phyloP scores from a whole-genome alignment of 2,888 invertebrate genomes.

The Strigamia maritima region DNA sequence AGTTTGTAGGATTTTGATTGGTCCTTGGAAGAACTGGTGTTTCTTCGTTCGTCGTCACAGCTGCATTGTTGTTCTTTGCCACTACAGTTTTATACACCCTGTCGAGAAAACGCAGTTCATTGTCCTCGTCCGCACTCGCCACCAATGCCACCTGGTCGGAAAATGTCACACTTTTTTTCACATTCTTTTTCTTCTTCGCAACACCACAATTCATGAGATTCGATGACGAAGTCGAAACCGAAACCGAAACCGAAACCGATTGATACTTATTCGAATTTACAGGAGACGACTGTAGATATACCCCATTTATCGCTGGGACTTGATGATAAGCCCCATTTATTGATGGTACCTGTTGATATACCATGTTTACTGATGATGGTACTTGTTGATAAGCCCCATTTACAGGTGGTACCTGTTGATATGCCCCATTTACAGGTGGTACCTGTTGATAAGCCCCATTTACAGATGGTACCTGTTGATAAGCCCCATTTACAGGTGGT shows the following conservation, averaged over 20 bases:
- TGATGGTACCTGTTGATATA: not conserved
- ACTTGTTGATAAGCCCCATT: not conserved
- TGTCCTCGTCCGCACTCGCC: conserved; percentile 87
- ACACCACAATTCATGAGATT: not conserved
- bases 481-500: not conserved
- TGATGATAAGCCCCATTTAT: not conserved
- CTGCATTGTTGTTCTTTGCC: conserved; percentile 41
- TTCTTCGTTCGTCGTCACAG: not conserved
- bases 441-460: not conserved
- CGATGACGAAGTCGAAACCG: too few species aligned
- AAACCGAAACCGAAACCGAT: too few species aligned
- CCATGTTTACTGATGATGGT: not conserved
- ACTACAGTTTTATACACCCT: conserved; percentile 68
- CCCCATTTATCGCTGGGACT: not conserved
- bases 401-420: not conserved
- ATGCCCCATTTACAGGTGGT: not conserved
- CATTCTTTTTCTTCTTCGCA: conserved; percentile 49
- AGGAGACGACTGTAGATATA: not conserved
- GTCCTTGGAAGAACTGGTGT: conserved; percentile 58
- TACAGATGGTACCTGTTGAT: not conserved
- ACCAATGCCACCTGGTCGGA: conserved; percentile 91
- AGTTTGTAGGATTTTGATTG: conserved; percentile 54
- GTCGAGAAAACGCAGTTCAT: conserved; percentile 81
- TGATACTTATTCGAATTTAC: not conserved
- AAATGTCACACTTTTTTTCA: conserved; percentile 89